Conservation (phyloP, 2,113 vertebrate species). For the Seriola aureovittata region DNA sequence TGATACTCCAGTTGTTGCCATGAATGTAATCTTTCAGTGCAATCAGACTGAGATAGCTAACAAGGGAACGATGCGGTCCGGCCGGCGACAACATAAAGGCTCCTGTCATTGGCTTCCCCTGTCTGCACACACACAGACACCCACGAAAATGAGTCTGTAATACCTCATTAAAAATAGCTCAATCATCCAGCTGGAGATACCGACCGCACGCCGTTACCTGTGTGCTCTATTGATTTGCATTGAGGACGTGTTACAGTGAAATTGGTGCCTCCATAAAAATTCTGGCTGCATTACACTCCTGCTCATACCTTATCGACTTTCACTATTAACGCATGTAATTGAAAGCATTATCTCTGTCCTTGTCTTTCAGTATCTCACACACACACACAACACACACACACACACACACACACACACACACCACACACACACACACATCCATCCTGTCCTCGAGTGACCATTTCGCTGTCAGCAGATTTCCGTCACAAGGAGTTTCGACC, state of each 20-base stretch:
- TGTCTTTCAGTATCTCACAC: constrained; percentile 7
- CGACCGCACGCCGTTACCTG: background rate
- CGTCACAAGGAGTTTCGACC: constrained; percentile 8
- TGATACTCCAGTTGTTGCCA: too few species aligned
- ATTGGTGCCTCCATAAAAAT: constrained; percentile 18
- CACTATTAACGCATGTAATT: constrained; percentile 37
- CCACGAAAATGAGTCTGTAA: background rate
- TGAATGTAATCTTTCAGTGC: too few species aligned
- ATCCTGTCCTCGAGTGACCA: constrained; percentile 28
- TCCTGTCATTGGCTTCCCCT: too few species aligned
- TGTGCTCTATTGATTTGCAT: constrained; percentile 42
- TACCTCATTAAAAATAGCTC: constrained; percentile 38
- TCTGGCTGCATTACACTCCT: constrained; percentile 10
- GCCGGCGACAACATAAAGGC: too few species aligned
- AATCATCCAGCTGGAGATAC: constrained; percentile 21
- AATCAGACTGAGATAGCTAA: too few species aligned
- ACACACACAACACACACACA: background rate
- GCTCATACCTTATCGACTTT: constrained; percentile 38
- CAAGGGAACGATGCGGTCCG: too few species aligned
- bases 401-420: background rate
- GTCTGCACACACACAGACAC: background rate
- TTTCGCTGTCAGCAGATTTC: constrained; percentile 57
- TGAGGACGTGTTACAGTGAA: constrained; percentile 36
- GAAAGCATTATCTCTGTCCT: constrained; percentile 54
- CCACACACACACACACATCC: background rate